Evolutionary conservation across 1,140 invertebrate species (phyloP).

Genomic region (Archegozetes longisetosus): DNA sequence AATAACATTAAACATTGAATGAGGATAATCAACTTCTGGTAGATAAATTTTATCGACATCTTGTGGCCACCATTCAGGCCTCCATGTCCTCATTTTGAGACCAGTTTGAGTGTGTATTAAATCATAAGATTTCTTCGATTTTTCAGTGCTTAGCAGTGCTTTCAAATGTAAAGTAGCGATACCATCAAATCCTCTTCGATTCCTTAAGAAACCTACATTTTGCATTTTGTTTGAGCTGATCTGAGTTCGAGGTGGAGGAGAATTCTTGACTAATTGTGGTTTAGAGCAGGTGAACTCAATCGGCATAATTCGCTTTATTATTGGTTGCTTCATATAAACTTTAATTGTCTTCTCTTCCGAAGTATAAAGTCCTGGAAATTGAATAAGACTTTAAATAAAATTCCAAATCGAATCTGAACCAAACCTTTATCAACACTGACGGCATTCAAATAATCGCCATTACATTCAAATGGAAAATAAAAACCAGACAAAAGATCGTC

Average conservation of each 20-base stretch:
- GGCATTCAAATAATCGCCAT: conserved; percentile 84
- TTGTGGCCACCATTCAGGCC: conserved; percentile 6
- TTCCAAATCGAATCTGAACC: conserved; percentile 43
- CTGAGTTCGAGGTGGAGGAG: neutral
- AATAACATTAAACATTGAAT: conserved; percentile 4
- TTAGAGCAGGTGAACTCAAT: neutral
- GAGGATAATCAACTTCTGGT: conserved; percentile 1
- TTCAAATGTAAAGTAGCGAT: neutral
- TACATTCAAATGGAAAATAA: conserved; percentile 78
- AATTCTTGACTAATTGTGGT: neutral
- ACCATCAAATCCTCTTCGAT: neutral
- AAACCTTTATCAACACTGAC: conserved; percentile 80
- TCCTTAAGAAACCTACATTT: neutral
- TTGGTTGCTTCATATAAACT: conserved; percentile 2
- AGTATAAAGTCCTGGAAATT: conserved; percentile 1
- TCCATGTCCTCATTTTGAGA: neutral
- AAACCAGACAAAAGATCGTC: conserved; percentile 59
- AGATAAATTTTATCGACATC: conserved; percentile 1
- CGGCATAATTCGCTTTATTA: conserved; percentile 10
- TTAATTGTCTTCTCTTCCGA: conserved; percentile 46
- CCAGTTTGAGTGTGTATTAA: conserved; percentile 4
- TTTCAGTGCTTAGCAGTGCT: neutral
- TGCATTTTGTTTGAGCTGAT: neutral
- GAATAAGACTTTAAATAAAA: conserved; percentile 23
- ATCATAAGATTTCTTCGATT: neutral